Conservation (phyloP, 2,888 invertebrate species). For the Noctua comes region DNA sequence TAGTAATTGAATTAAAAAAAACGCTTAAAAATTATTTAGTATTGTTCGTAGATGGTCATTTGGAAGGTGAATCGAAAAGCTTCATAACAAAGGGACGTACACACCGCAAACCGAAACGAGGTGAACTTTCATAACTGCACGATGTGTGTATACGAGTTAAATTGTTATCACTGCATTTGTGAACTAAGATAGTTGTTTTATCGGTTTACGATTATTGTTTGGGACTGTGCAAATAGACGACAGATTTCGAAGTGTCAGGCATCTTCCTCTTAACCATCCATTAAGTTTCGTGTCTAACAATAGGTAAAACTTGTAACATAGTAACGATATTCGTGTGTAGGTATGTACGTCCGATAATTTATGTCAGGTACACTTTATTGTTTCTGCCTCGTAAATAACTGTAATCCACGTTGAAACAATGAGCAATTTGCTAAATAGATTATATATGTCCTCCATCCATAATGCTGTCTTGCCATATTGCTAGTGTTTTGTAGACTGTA, state of each 20-base stretch:
- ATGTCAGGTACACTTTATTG: constrained; percentile 87
- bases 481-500: constrained; percentile 86
- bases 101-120: constrained; percentile 68
- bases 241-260: constrained; percentile 68
- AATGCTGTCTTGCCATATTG: constrained; percentile 90
- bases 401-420: constrained; percentile 88
- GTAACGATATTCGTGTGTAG: constrained; percentile 80
- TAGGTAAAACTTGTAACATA: constrained; percentile 82
- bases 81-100: constrained; percentile 74
- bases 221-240: constrained; percentile 81
- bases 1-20: constrained; percentile 86
- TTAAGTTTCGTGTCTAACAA: constrained; percentile 82
- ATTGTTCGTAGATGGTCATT: constrained; percentile 78
- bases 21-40: constrained; percentile 86
- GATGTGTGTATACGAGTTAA: constrained; percentile 86
- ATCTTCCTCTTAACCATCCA: constrained; percentile 73
- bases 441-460: constrained; percentile 88
- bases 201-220: constrained; percentile 74
- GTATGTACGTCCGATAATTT: constrained; percentile 86
- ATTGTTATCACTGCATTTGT: constrained; percentile 82
- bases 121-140: constrained; percentile 64
- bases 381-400: constrained; percentile 87
- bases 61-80: constrained; percentile 65
- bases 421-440: constrained; percentile 89
- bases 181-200: constrained; percentile 75